Base-by-base conservation (phyloP, 37 sponge, comb jelly and placozoan species). In the Chondrilla cf. caribensis region DNA sequence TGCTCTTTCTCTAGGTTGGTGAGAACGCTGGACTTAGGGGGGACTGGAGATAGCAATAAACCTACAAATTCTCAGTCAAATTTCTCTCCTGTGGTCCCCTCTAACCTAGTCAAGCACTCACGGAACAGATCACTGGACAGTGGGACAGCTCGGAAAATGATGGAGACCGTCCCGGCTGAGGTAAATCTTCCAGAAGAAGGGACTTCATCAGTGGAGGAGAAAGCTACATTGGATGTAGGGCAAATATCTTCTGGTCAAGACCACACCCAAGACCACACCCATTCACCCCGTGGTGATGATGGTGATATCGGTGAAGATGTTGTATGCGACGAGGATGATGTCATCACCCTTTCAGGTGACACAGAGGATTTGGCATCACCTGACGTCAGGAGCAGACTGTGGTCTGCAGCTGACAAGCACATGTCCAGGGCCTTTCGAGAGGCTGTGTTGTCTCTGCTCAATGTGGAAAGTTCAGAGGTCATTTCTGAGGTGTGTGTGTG, bases 61-160 rank as follows among this genome's bases (percentile, higher is more conserved):
- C 8, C 29, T 62, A 43, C 40, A 2, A 8, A 32, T n/a, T 73
- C 76, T 43, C 76, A 73, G 3, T 43, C 38, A 37, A 22, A 39
- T n/a, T 73, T 73, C 44, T 29, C 25, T 28, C 76, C 76, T 0
- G 0, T 43, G 19, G 76, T 73, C 2, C 76, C 41, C 38, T 73
- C 76, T n/a, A 73, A 37, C 24, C 76, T 73, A 15, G 76, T 73
- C 11, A 37, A 43, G 14, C 76, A 73, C 44, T n/a, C 76, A 3
- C 41, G 76, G 15, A 73, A 73, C 76, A 37, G 76, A 24, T 73
- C 76, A 19, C 76, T 73, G 43, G 76, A 73, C 76, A 73, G 76
- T 73, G 44, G 76, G 2, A 40, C 14, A 3, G 44, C 44, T n/a
- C 31, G 44, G 24, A 32, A 40, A 43, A 14, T 73, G 44, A 33